Evolutionary conservation across 2,888 invertebrate species (phyloP).

Genomic region (Lamproptera curius): DNA sequence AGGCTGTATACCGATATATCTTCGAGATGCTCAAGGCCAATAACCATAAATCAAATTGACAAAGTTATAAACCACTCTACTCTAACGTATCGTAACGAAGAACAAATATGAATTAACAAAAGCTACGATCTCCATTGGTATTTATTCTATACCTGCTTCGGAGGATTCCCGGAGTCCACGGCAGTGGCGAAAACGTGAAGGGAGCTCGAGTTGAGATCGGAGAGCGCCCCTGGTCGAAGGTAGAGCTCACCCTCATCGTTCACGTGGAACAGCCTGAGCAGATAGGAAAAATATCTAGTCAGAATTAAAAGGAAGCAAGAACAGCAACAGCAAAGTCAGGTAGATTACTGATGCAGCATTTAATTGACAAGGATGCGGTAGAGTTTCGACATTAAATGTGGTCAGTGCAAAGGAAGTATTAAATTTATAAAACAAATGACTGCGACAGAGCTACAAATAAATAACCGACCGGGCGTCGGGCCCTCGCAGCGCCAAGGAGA

Average conservation of each 20-base stretch:
- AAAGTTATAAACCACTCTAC: too few relatives aligned
- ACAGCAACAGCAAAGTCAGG: neutral
- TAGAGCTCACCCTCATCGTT: constrained; percentile 83
- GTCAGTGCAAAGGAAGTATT: too few relatives aligned
- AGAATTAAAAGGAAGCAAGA: neutral
- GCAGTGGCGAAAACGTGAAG: constrained; percentile 90
- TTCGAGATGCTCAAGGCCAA: too few relatives aligned
- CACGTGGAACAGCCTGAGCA: constrained; percentile 79
- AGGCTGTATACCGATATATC: too few relatives aligned
- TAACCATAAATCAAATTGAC: too few relatives aligned
- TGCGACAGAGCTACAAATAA: neutral
- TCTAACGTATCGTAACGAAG: too few relatives aligned
- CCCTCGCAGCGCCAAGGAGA: constrained; percentile 85
- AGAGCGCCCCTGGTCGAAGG: constrained; percentile 72
- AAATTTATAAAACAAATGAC: neutral
- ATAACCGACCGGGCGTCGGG: constrained; percentile 81
- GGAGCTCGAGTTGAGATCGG: constrained; percentile 66
- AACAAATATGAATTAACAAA: neutral
- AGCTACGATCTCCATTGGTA: neutral
- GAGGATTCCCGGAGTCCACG: constrained; percentile 90
- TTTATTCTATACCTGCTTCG: constrained; percentile 82
- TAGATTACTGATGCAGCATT: neutral
- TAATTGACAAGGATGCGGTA: neutral
- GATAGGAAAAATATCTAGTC: neutral
- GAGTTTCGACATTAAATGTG: neutral